Conservation (phyloP, 1,140 invertebrate genomes). For the Magallana gigas region DNA sequence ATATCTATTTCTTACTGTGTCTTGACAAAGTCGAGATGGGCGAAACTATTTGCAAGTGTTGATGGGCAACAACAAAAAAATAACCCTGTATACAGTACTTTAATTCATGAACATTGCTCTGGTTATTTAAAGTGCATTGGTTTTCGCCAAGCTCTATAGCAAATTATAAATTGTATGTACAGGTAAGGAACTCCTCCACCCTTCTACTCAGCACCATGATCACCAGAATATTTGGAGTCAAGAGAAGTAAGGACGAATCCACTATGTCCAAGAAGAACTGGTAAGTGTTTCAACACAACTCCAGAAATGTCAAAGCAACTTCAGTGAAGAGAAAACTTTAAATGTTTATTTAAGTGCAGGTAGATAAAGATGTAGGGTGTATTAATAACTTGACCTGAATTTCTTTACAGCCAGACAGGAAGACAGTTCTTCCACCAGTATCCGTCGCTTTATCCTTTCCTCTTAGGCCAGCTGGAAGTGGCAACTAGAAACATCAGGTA, state of each 20-base stretch:
- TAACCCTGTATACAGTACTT: no score
- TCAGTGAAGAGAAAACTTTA: background rate
- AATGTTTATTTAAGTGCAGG: no score
- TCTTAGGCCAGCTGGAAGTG: slow-evolving; percentile 84
- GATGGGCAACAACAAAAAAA: no score
- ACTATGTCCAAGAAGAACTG: slow-evolving; percentile 85
- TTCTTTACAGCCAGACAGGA: slow-evolving; percentile 80
- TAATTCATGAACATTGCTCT: no score
- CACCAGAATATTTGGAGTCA: slow-evolving; percentile 93
- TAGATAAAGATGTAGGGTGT: no score
- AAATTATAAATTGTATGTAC: background rate
- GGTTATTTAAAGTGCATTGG: no score
- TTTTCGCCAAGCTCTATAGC: no score
- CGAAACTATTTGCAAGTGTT: no score
- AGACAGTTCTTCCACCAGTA: slow-evolving; percentile 92
- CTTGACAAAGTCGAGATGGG: no score
- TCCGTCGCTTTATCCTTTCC: slow-evolving; percentile 88
- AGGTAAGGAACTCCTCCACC: slow-evolving; percentile 90
- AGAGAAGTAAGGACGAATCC: slow-evolving; percentile 85
- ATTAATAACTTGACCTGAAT: background rate
- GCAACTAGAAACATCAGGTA: slow-evolving; percentile 78
- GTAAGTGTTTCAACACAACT: slow-evolving; percentile 59
- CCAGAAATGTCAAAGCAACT: background rate
- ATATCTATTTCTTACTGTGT: no score
- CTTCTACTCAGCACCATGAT: slow-evolving; percentile 92